phyloP scores from a whole-genome alignment of 1,140 invertebrate genomes.

The Musca domestica region DNA sequence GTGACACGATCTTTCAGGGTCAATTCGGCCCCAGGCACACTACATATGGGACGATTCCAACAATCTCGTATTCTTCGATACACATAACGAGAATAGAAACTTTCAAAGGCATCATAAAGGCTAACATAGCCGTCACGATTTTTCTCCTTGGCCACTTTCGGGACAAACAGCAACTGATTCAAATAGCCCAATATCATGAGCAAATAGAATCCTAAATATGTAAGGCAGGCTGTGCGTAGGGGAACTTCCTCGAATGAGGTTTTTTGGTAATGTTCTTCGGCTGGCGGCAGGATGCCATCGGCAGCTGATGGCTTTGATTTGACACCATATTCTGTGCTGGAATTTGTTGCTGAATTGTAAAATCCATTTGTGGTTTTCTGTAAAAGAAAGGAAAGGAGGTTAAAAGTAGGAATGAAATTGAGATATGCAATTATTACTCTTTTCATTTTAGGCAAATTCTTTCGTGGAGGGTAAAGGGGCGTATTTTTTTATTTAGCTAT shows the following conservation, averaged over 20 bases:
- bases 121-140: constrained; percentile 86
- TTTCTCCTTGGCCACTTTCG: constrained; percentile 74
- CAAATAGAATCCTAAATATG: constrained; percentile 85
- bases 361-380: background rate
- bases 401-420: no score
- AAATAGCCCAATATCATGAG: constrained; percentile 83
- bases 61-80: constrained; percentile 89
- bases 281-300: constrained; percentile 35
- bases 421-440: no score
- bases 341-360: background rate
- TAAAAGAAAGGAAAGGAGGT: background rate
- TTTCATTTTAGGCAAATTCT: no score
- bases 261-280: constrained; percentile 41
- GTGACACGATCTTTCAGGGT: constrained; percentile 83
- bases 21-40: constrained; percentile 84
- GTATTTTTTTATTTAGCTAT: no score
- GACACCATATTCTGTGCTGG: background rate
- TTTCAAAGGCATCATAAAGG: constrained; percentile 88
- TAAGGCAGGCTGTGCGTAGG: constrained; percentile 76
- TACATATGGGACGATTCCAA: constrained; percentile 91
- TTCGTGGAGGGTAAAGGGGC: no score
- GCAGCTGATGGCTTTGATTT: constrained; percentile 38
- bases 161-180: constrained; percentile 76
- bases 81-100: constrained; percentile 91
- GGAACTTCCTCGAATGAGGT: constrained; percentile 79